Evolutionary conservation across 2,113 vertebrate species (phyloP), one percentile per base, ranked within the genome.

Genomic region (Pipa parva): DNA sequence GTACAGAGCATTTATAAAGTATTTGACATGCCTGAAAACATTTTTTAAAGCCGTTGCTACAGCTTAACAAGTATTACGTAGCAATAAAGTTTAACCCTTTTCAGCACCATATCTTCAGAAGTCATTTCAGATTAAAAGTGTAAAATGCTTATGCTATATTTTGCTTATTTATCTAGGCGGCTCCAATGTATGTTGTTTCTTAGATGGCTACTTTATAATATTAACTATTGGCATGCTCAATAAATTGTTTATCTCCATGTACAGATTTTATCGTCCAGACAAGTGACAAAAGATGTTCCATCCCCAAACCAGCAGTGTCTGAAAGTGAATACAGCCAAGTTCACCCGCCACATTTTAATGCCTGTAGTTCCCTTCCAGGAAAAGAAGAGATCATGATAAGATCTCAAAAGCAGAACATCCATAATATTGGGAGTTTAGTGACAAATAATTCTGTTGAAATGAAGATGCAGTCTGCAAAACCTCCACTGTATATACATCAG

Each of bases 241-340:
- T 42, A 3, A 15, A 15, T 17, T 42, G 17, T 42, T 61, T 68
- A 73, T 82, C 60, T 73, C 78, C 21, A 77, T 75, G 11, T 58
- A 51, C 73, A 80, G 78, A 66, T 77, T 68, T 71, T 55, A 69
- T 59, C 72, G 71, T 67, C 63, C 75, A 74, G 73, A 77, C 45
- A 59, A 72, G 71, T 54, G 73, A 65, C 37, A 69, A 74, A 78
- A 74, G 73, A 77, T 56, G 68, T 58, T 61, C 65, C 74, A 68
- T 51, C 24, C 55, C 73, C 24, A 5, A 24, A 22, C 60, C 68
- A 67, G 24, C 49, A 17, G 71, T 79, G 72, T 73, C 67, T 66
- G 71, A 56, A 65, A 55, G 50, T 48, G 65, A 21, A 73, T 51
- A 74, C 63, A 71, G 76, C 59, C 77, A 74, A 26, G 4, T 54